Base-by-base conservation (phyloP, 2,113 vertebrate genomes). In the Gallinago undulata region DNA sequence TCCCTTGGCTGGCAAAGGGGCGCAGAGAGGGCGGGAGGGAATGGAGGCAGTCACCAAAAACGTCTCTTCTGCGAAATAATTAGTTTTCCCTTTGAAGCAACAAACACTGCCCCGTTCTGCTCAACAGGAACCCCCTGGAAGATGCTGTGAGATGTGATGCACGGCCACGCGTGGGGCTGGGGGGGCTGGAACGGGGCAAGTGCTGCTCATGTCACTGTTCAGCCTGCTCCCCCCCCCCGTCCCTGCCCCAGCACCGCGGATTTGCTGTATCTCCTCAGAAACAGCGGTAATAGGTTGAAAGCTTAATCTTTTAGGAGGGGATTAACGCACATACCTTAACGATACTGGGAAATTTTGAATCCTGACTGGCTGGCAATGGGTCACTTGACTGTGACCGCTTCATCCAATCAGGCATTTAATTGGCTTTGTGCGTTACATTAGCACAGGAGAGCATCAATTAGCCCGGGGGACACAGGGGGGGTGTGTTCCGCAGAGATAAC, bases 351-450 rank as follows among this genome's bases (percentile, higher is more conserved):
- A 57, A 45, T 76, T 24, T 45, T 47, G 83, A 56, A 43, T 53
- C 23, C 90, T 85, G 94, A 66, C 88, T 92, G 94, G 94, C 83
- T 89, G 80, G 79, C 91, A 30, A 3, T 2, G 56, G 31, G 83
- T 85, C 80, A 66, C 82, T 75, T 33, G 69, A 48, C 87, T 75
- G 76, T 31, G 81, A 70, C 45, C 3, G 1, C 88, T 86, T 93
- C 85, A 96, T 94, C 96, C 96, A 50, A 90, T 94, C 94, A 74
- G 43, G 90, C 66, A 30, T 47, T 92, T 97, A 96, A 97, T 96
- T 95, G 87, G 94, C 94, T 96, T 95, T 86, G 91, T 76, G 91
- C 1, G 23, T 19, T 66, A 9, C 21, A 8, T 64, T 67, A 78
- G 37, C 4, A 2, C 1, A 7, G 75, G 28, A 56, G 66, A 85